Percentiles rank a stretch among this genome's conserved stretches.
These are phyloP conservation scores for rabbit (Oryctolagus cuniculus) DNA, from an alignment of 2,113 vertebrate genomes.

Conservation along the genomic window DNA sequence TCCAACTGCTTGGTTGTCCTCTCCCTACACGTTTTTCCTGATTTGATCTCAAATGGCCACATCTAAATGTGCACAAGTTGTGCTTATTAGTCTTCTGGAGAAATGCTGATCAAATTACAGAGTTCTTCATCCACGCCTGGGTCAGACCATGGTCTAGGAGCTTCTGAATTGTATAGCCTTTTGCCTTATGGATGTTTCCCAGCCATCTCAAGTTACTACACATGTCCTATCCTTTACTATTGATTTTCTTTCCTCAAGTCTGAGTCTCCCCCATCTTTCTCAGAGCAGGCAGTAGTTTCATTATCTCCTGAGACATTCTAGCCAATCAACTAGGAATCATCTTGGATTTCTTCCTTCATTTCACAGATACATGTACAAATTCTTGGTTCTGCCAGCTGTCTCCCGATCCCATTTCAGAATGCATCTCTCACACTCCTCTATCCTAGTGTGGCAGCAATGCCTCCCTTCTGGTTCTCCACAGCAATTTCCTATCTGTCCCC, in stretches of 20 bases:
- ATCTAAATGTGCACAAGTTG: neutral
- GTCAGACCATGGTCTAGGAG: neutral
- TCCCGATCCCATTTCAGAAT: neutral
- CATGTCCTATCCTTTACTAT: neutral
- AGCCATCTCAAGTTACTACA: neutral
- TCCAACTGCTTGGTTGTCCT: neutral
- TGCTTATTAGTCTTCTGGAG: neutral
- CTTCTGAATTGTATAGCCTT: neutral
- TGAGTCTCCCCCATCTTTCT: neutral
- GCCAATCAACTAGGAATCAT: neutral
- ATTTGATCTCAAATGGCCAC: neutral
- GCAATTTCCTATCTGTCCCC: neutral
- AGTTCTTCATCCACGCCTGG: neutral
- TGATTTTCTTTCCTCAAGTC: neutral
- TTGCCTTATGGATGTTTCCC: neutral
- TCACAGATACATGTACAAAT: neutral
- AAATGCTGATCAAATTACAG: neutral
- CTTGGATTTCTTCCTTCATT: conserved; percentile 27
- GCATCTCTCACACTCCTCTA: neutral
- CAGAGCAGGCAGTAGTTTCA: neutral
- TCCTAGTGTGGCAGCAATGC: neutral
- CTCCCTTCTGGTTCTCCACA: neutral
- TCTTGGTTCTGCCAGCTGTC: neutral
- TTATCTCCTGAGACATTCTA: neutral
- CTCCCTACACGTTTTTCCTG: neutral